Percentiles rank a stretch among this genome's conserved stretches.
These are phyloP conservation scores for Drosophila mimica DNA, from an alignment of 2,888 invertebrate species.

Conservation along the genomic window DNA sequence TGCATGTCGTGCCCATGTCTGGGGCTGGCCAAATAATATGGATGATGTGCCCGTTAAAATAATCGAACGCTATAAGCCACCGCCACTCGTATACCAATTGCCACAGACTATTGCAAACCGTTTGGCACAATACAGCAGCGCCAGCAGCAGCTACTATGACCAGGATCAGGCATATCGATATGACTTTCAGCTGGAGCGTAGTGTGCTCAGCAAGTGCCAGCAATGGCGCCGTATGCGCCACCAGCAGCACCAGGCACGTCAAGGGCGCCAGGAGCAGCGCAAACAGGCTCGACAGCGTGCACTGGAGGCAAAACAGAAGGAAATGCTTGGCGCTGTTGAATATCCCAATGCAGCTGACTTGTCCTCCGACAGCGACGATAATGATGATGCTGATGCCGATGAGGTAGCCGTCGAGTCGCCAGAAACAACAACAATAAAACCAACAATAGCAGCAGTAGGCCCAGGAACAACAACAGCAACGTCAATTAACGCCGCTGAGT, in stretches of 20 bases:
- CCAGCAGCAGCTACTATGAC: conserved; percentile 85
- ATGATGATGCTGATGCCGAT: conserved; percentile 50
- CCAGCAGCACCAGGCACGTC: conserved; percentile 87
- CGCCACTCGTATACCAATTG: conserved; percentile 88
- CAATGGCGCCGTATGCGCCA: conserved; percentile 90
- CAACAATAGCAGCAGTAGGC: conserved; percentile 8
- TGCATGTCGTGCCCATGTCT: conserved; percentile 54
- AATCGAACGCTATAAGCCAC: conserved; percentile 93
- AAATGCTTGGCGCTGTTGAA: conserved; percentile 87
- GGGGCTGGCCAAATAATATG: conserved; percentile 85
- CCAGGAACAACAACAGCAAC: conserved; percentile 19
- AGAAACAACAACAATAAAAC: conserved; percentile 10
- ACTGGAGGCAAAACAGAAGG: conserved; percentile 86
- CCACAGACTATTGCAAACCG: conserved; percentile 87
- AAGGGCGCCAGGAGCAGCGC: conserved; percentile 87
- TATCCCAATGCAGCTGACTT: conserved; percentile 88
- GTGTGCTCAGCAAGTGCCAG: conserved; percentile 89
- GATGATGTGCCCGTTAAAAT: conserved; percentile 95
- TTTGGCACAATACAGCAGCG: conserved; percentile 85
- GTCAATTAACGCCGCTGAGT: conserved; percentile 44
- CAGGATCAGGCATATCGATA: conserved; percentile 87
- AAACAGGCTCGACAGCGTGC: conserved; percentile 87
- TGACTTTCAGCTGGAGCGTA: conserved; percentile 90
- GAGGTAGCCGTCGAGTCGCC: conserved; percentile 22
- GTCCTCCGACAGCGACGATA: conserved; percentile 83